A percentile compares a stretch with the other conserved stretches of the same genome.
Evolutionary conservation across 2,113 vertebrate species (phyloP).

Genomic region (Notiomystis cincta): DNA sequence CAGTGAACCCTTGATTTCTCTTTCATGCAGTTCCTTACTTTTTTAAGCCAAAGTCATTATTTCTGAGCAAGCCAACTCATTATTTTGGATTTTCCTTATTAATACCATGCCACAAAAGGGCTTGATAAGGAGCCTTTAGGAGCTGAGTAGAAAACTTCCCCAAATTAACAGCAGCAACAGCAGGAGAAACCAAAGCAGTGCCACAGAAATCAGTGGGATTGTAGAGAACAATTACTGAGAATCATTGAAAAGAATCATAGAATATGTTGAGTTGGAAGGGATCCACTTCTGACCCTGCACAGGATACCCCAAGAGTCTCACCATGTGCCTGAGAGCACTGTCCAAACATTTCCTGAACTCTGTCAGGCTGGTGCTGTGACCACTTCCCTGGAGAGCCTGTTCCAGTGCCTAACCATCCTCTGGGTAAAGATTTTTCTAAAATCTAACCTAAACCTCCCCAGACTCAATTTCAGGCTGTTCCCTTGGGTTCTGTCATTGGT

Average conservation of each 20-base stretch:
- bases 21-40: neutral
- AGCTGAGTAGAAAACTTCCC: neutral
- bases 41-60: neutral
- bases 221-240: neutral
- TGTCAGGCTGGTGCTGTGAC: neutral
- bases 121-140: neutral
- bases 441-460: neutral
- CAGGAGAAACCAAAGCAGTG: neutral
- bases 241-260: neutral
- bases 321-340: neutral
- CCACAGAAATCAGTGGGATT: neutral
- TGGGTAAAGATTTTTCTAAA: neutral
- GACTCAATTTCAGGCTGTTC: neutral
- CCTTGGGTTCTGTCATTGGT: fast-evolving
- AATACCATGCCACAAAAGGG: neutral
- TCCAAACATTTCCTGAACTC: neutral
- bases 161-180: neutral
- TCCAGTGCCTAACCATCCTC: fast-evolving
- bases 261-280: neutral
- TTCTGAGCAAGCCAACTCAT: neutral
- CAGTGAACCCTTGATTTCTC: neutral
- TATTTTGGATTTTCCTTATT: neutral
- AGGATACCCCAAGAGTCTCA: neutral
- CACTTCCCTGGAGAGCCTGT: fast-evolving
- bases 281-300: neutral